These are phyloP conservation scores for Pachliopta kotzebuea DNA, from an alignment of 2,888 invertebrate species.

Conservation along the genomic window DNA sequence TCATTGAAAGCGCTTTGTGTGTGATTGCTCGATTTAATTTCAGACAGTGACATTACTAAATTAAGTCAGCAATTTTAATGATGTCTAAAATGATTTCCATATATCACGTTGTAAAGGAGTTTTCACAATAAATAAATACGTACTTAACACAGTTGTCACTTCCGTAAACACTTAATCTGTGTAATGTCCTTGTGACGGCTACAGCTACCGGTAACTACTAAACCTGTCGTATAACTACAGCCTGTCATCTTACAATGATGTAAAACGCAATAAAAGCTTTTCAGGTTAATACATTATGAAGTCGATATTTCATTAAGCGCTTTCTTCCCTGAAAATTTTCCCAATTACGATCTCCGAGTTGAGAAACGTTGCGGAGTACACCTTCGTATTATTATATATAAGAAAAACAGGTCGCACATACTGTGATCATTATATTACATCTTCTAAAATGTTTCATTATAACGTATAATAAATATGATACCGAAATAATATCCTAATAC, in stretches of 20 bases:
- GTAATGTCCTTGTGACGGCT: constrained; percentile 4
- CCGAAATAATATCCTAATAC: no score
- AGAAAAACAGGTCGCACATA: no score
- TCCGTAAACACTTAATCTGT: constrained; percentile 11
- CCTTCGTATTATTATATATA: no score
- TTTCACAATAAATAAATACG: constrained; percentile 2
- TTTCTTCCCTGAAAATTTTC: not conserved
- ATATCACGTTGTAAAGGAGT: not conserved
- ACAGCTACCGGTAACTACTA: constrained; percentile 14
- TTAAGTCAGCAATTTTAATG: not conserved
- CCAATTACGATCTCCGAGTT: not conserved
- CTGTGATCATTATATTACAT: no score
- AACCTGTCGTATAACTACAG: constrained; percentile 14
- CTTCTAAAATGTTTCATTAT: no score
- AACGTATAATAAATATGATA: no score
- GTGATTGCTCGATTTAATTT: not conserved
- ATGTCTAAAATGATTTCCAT: not conserved
- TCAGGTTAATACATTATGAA: constrained; percentile 6
- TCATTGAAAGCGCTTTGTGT: not conserved
- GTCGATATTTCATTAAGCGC: constrained; percentile 1
- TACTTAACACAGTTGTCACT: constrained; percentile 9
- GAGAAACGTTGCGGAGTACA: not conserved
- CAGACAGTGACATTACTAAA: not conserved
- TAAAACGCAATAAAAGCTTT: not conserved
- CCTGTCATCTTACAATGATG: constrained; percentile 7